Evolutionary conservation across 2,797 vertebrate species (phyloP).

Genomic region (Gallinago nigripennis): DNA sequence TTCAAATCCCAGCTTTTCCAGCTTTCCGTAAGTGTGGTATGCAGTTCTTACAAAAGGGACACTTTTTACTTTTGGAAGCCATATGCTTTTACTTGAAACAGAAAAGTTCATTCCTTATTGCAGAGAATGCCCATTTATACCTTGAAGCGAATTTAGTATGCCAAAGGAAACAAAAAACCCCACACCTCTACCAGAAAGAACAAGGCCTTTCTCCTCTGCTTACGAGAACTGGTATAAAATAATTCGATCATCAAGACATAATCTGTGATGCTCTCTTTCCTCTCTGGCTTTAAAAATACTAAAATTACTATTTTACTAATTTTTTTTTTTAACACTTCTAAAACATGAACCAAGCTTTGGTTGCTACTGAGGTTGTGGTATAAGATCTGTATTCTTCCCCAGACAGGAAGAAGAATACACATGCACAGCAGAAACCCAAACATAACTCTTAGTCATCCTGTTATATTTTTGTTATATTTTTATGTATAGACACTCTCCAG

Average conservation of each 20-base stretch:
- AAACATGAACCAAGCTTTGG: background rate
- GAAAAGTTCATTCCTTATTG: background rate
- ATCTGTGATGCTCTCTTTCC: background rate
- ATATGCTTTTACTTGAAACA: background rate
- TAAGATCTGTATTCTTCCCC: background rate
- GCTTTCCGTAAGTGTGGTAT: rapidly evolving
- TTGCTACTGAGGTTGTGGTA: background rate
- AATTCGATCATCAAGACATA: background rate
- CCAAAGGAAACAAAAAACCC: background rate
- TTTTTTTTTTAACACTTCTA: background rate
- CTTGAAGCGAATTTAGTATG: background rate
- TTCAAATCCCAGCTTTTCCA: background rate
- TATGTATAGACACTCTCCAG: rapidly evolving
- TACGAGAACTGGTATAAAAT: background rate
- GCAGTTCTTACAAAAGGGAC: rapidly evolving
- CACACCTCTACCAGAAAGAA: background rate
- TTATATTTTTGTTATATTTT: background rate
- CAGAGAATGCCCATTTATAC: background rate
- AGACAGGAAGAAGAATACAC: background rate
- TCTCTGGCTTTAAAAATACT: background rate
- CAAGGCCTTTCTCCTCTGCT: background rate
- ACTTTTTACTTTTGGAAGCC: background rate
- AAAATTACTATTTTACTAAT: too few species aligned
- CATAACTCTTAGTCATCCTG: background rate
- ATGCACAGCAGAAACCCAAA: background rate